A percentile compares a stretch with the other conserved stretches of the same genome.
These are phyloP conservation scores for Antitype chi DNA, from an alignment of 2,888 invertebrate species.

Conservation along the genomic window DNA sequence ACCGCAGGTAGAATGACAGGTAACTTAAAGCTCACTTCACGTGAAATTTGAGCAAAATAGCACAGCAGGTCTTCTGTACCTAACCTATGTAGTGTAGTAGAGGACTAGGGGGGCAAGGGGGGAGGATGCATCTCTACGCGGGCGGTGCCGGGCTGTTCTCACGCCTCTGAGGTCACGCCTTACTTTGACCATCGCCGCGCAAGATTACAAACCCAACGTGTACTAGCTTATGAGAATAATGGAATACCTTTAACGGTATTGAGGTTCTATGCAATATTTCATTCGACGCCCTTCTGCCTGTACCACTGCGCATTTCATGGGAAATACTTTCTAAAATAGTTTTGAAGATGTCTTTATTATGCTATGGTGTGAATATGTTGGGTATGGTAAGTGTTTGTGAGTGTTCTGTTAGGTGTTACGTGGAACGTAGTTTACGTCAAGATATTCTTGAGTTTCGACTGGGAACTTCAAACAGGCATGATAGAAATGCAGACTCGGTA, in stretches of 20 bases:
- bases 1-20: no score
- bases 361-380: constrained; percentile 19
- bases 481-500: neutral
- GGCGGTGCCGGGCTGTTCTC: constrained; percentile 84
- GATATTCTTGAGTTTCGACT: neutral
- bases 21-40: no score
- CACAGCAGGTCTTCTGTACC: constrained; percentile 25
- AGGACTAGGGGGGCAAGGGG: constrained; percentile 59
- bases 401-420: neutral
- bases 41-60: no score
- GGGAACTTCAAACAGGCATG: neutral
- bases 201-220: constrained; percentile 70
- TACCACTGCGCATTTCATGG: constrained; percentile 58
- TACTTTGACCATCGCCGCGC: constrained; percentile 86
- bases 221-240: constrained; percentile 76
- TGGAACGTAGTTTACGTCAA: neutral
- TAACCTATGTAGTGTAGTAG: constrained; percentile 28
- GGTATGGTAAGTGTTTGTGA: constrained; percentile 8
- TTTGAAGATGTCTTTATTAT: constrained; percentile 47
- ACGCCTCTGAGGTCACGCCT: constrained; percentile 89
- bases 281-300: constrained; percentile 64
- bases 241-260: constrained; percentile 82
- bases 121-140: constrained; percentile 71
- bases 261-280: constrained; percentile 78
- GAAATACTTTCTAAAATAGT: constrained; percentile 67